Percentiles rank a stretch among this genome's conserved stretches.
Evolutionary conservation across 2,888 invertebrate genomes (phyloP).

Genomic region (Drosophila gaucha): DNA sequence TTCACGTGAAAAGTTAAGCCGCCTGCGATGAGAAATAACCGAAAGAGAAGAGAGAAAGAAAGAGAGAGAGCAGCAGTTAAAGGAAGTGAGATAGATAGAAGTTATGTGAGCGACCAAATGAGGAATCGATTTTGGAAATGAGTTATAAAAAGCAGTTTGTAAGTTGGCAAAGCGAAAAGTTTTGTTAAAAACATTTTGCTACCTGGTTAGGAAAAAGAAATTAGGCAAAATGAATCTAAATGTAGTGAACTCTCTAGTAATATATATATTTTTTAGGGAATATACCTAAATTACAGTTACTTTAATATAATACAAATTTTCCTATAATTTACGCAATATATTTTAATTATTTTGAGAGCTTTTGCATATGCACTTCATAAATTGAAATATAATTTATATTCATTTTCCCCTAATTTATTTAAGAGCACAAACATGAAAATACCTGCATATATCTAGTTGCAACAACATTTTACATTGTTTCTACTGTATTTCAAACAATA

Average conservation of each 20-base stretch:
- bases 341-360: no score
- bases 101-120: not conserved
- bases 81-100: not conserved
- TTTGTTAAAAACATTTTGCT: not conserved
- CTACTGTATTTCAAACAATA: not conserved
- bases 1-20: constrained; percentile 73
- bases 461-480: not conserved
- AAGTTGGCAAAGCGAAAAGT: not conserved
- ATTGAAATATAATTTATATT: not conserved
- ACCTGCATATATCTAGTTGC: no score
- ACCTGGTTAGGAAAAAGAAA: not conserved
- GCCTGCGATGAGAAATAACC: constrained; percentile 38
- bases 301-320: no score
- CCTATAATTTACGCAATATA: no score
- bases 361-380: not conserved
- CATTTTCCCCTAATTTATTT: not conserved
- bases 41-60: not conserved
- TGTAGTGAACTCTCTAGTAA: not conserved
- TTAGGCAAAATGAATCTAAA: not conserved
- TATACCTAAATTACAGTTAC: not conserved
- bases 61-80: not conserved
- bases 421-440: not conserved
- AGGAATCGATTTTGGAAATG: constrained; percentile 20
- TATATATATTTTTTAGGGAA: no score
- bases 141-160: not conserved